These are phyloP conservation scores for Polymixis flavicincta DNA, from an alignment of 2,888 invertebrate genomes.

Conservation along the genomic window DNA sequence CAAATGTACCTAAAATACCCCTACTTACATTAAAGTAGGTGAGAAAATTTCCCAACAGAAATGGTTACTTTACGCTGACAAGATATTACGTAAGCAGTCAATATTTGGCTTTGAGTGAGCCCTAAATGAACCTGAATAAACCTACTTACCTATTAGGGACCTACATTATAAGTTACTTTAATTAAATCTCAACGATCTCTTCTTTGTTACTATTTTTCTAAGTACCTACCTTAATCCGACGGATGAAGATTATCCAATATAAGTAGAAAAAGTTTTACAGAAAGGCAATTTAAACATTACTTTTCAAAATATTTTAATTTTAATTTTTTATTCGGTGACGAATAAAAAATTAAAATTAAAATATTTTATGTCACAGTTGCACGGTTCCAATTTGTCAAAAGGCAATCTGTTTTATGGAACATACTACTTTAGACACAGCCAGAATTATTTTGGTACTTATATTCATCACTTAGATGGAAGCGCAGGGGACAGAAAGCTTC, in stretches of 20 bases:
- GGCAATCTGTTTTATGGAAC: neutral
- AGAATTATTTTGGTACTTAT: neutral
- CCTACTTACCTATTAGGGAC: neutral
- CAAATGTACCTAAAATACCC: slow-evolving; percentile 5
- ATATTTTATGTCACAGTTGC: no score
- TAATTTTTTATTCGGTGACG: no score
- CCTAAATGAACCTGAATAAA: neutral
- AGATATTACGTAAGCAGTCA: neutral
- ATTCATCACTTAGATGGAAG: neutral
- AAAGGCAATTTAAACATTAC: neutral
- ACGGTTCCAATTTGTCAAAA: no score
- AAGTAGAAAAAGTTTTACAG: neutral
- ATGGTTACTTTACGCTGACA: neutral
- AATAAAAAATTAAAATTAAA: no score
- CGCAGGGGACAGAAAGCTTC: neutral
- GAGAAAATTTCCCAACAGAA: neutral
- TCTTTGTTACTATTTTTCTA: slow-evolving; percentile 3
- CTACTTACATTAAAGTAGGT: neutral
- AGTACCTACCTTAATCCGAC: neutral
- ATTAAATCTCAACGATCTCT: neutral
- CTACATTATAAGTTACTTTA: neutral
- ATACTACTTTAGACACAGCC: no score
- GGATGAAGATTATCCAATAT: neutral
- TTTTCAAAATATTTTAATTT: no score
- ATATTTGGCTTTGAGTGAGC: neutral